Evolutionary conservation across 2,888 invertebrate species (phyloP), one percentile per base, ranked within the genome.

Genomic region (Crepidodera aurea): DNA sequence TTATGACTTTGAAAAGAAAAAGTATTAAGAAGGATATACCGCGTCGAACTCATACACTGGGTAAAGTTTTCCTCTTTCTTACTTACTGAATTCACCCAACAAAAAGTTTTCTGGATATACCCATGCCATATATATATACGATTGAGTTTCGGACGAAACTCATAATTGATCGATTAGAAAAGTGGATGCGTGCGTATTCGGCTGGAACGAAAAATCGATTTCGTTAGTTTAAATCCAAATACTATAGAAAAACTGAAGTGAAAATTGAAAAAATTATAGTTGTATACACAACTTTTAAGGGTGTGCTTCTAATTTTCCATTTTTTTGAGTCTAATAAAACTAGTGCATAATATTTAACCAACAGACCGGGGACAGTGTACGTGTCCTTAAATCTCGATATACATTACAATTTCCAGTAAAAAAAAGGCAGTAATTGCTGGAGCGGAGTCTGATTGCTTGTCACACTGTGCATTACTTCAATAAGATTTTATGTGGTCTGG

Each of bases 401-500:
- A n/a, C n/a, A n/a, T n/a, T n/a, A n/a, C n/a, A n/a, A n/a, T n/a
- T n/a, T n/a, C n/a, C n/a, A n/a, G n/a, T n/a, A n/a, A n/a, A n/a
- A n/a, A n/a, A 39, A 25, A 48, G 46, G 34, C 56, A 37, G 44
- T 68, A 68, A 71, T 70, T 68, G 70, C 69, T 65, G 59, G 64
- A 62, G 63, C 62, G 63, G 64, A 56, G 61, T 70, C 66, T 71
- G 73, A 72, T 74, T 71, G 72, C 72, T 69, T 69, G 72, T 72
- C 72, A 66, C 69, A 71, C 67, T 66, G 71, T 70, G 69, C 71
- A 71, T 74, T 70, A 73, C 73, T 72, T 71, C 73, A 75, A 74
- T 75, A 73, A 74, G 69, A 70, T 74, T 75, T 73, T 74, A 72
- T 74, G 72, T 71, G 69, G 67, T 66, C 70, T 66, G 66, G 60